Percentiles rank a stretch among this genome's conserved stretches.
phyloP scores from a whole-genome alignment of 1,140 invertebrate genomes.

The Bombus affinis region DNA sequence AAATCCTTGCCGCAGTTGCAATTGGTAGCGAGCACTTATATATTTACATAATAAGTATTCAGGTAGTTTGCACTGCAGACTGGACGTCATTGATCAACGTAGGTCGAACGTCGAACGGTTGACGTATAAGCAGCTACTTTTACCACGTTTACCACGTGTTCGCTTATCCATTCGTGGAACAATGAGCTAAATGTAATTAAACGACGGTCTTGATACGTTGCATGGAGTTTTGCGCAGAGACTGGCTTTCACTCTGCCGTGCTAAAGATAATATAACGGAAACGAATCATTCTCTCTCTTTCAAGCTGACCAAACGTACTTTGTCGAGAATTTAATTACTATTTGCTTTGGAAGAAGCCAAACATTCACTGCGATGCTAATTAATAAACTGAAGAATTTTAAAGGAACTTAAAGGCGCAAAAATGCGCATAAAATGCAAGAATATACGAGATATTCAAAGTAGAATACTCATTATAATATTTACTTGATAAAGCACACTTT shows the following conservation, averaged over 20 bases:
- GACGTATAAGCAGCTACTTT: not conserved
- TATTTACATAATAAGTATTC: not conserved
- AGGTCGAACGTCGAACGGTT: not conserved
- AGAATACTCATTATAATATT: no score
- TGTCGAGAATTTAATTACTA: not conserved
- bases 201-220: constrained; percentile 6
- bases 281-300: not conserved
- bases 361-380: not conserved
- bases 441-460: no score
- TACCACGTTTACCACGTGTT: no score
- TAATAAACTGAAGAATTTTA: not conserved
- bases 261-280: constrained; percentile 17
- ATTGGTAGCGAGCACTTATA: not conserved
- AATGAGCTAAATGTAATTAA: constrained; percentile 41
- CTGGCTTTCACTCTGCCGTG: constrained; percentile 25
- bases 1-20: not conserved
- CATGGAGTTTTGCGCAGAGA: not conserved
- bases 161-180: constrained; percentile 30
- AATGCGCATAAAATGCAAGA: no score
- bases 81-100: not conserved
- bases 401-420: no score
- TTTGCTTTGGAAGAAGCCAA: not conserved
- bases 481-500: no score
- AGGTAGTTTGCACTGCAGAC: not conserved
- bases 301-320: not conserved